Conservation (phyloP, 2,113 vertebrate species). For the Pomatorhinus ruficollis region DNA sequence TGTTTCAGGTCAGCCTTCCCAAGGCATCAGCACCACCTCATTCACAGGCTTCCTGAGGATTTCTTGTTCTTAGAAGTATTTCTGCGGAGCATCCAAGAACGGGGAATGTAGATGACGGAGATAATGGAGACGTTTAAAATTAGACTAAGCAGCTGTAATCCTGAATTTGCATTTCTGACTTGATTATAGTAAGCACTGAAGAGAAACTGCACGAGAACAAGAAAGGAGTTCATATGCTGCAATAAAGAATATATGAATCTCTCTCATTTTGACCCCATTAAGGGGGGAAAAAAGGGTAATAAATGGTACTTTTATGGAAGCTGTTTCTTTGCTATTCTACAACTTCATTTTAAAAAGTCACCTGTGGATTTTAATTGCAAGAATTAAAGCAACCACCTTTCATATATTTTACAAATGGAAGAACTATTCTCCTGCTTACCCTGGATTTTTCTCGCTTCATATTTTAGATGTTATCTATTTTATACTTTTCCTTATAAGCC, state of each 20-base stretch:
- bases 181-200: constrained; percentile 53
- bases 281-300: not conserved
- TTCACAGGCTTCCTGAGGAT: not conserved
- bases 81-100: not conserved
- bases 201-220: not conserved
- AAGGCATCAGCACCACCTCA: not conserved
- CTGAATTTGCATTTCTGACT: constrained; percentile 56
- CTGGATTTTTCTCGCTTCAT: not conserved
- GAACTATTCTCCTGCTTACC: not conserved
- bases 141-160: constrained; percentile 60
- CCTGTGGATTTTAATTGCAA: not conserved
- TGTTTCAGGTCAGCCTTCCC: too few relatives aligned
- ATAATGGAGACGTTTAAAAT: constrained; percentile 51
- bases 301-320: not conserved
- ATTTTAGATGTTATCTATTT: not conserved
- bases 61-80: constrained; percentile 54
- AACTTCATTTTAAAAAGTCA: not conserved
- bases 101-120: constrained; percentile 11
- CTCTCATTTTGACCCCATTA: not conserved
- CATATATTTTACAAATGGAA: not conserved
- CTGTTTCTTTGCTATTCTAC: not conserved
- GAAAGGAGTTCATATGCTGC: not conserved
- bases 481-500: not conserved
- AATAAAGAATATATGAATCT: not conserved
- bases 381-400: not conserved